Conservation (phyloP, 2,797 vertebrate genomes). For the Iguana delicatissima region DNA sequence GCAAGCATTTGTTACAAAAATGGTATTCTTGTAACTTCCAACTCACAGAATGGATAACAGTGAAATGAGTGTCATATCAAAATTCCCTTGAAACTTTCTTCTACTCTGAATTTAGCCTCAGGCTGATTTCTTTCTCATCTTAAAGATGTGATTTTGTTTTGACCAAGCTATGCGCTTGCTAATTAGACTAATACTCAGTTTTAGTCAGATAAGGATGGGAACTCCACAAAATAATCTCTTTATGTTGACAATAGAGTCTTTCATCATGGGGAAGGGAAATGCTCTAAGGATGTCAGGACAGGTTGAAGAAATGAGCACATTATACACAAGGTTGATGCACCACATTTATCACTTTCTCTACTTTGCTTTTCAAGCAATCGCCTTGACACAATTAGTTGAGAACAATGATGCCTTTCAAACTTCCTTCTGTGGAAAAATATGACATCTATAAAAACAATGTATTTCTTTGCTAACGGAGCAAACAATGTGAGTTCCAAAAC, state of each 20-base stretch:
- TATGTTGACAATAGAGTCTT: neutral
- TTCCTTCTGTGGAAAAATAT: conserved; percentile 46
- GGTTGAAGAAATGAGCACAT: conserved; percentile 15
- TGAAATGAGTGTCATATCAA: conserved; percentile 28
- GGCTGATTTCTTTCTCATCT: conserved; percentile 38
- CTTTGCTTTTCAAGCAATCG: conserved; percentile 45
- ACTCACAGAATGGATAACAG: conserved; percentile 6
- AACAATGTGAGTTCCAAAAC: conserved; percentile 65
- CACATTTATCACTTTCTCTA: neutral
- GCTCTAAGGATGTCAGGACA: conserved; percentile 8
- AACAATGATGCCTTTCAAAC: conserved; percentile 47
- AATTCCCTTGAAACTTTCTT: conserved; percentile 25
- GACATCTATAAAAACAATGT: conserved; percentile 3
- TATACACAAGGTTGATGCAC: neutral
- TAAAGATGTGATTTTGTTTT: conserved; percentile 18
- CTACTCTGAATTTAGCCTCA: neutral
- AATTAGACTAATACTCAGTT: neutral
- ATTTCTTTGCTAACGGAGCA: conserved; percentile 3
- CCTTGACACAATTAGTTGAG: conserved; percentile 43
- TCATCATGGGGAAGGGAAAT: neutral
- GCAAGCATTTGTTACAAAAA: neutral
- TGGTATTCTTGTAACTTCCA: neutral
- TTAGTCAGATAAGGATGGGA: neutral
- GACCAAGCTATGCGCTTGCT: conserved; percentile 20
- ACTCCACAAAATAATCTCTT: conserved; percentile 15